phyloP scores from a whole-genome alignment of 1,140 invertebrate species.

The Copidosoma floridanum region DNA sequence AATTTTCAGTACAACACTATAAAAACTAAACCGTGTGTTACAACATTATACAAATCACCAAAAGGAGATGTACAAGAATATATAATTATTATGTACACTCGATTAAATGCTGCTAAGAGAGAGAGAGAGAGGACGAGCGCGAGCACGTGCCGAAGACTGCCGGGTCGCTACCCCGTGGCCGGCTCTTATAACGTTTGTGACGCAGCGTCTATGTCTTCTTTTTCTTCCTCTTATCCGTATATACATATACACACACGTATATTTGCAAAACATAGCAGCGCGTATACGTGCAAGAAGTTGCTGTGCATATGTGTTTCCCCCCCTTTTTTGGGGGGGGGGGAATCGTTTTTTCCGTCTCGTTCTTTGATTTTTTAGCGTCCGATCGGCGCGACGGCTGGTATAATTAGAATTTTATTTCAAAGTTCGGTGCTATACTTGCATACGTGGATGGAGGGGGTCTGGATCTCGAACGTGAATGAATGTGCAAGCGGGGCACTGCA shows the following conservation, averaged over 20 bases:
- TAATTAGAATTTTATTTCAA: no score
- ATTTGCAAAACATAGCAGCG: no score
- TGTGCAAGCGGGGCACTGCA: no score
- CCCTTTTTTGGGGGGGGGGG: background rate
- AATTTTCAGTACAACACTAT: no score
- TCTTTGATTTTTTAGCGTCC: no score
- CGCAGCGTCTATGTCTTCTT: background rate
- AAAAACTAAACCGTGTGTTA: no score
- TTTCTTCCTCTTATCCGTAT: background rate
- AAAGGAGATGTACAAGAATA: background rate
- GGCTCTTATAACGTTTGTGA: slow-evolving; percentile 35
- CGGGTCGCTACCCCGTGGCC: slow-evolving; percentile 34
- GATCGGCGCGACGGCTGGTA: no score
- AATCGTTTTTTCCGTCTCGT: no score
- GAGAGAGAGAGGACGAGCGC: background rate
- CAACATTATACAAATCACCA: background rate
- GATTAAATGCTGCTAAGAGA: background rate
- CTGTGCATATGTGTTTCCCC: background rate
- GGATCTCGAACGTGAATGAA: no score
- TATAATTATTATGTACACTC: background rate
- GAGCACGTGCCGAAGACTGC: slow-evolving; percentile 39
- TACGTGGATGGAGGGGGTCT: no score
- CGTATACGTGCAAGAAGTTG: background rate
- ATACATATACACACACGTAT: no score
- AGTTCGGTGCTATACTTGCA: no score